Evolutionary conservation across 2,113 vertebrate species (phyloP).

Genomic region (Malurus alboscapulatus): DNA sequence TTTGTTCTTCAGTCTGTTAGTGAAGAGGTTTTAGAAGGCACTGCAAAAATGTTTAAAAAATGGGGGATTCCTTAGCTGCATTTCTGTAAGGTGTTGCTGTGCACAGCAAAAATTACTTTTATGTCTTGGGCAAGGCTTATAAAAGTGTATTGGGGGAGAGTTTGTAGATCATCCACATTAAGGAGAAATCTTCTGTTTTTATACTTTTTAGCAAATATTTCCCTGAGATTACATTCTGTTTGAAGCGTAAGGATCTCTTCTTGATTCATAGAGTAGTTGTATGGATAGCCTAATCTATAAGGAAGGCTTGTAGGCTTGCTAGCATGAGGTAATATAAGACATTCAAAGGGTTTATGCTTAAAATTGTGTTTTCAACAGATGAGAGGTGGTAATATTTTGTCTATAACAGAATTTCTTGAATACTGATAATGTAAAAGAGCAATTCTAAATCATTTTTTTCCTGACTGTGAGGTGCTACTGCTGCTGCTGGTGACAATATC

Average conservation of each 20-base stretch:
- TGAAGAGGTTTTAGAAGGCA: not conserved
- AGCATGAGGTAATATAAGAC: not conserved
- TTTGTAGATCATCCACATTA: not conserved
- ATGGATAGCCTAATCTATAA: not conserved
- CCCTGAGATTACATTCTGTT: accelerated
- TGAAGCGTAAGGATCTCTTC: not conserved
- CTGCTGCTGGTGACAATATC: not conserved
- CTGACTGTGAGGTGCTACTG: not conserved
- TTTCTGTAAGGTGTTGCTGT: not conserved
- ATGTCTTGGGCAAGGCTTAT: not conserved
- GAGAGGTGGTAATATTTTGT: not conserved
- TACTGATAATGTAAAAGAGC: not conserved
- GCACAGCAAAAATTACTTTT: not conserved
- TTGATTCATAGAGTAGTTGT: not conserved
- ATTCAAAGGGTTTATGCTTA: not conserved
- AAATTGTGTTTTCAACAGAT: not conserved
- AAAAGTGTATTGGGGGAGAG: not conserved
- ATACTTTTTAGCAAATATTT: not conserved
- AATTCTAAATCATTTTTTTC: not conserved
- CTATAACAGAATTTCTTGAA: not conserved
- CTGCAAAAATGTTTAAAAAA: not conserved
- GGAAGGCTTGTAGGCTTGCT: not conserved
- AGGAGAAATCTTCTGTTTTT: not conserved
- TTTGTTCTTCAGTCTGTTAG: not conserved
- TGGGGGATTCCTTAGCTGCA: not conserved